These are phyloP conservation scores for Panorpa germanica DNA, from an alignment of 2,888 invertebrate genomes.

Conservation along the genomic window DNA sequence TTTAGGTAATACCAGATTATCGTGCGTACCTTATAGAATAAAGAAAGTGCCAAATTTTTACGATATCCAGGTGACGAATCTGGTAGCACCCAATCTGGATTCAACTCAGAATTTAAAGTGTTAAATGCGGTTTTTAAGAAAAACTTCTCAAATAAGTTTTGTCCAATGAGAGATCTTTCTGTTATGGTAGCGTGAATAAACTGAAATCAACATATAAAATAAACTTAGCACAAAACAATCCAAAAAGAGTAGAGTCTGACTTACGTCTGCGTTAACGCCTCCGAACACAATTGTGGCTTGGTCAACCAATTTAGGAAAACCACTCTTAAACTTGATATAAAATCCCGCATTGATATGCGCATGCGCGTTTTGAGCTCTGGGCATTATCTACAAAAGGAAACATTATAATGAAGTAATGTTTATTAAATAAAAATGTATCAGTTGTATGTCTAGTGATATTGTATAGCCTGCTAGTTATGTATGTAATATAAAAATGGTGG, in stretches of 20 bases:
- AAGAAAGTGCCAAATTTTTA: constrained; percentile 34
- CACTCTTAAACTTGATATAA: constrained; percentile 29
- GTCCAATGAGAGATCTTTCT: constrained; percentile 29
- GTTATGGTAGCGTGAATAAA: constrained; percentile 31
- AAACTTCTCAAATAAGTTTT: constrained; percentile 22
- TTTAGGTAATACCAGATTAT: no score
- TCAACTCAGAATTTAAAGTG: constrained; percentile 25
- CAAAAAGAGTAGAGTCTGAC: neutral
- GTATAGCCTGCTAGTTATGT: no score
- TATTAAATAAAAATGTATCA: no score
- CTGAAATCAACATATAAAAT: neutral
- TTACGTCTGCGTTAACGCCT: constrained; percentile 28
- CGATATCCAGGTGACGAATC: constrained; percentile 41
- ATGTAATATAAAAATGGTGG: no score
- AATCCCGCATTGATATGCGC: constrained; percentile 64
- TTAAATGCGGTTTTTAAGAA: constrained; percentile 24
- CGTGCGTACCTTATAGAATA: constrained; percentile 45
- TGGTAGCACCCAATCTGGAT: constrained; percentile 33
- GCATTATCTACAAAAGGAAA: constrained; percentile 56
- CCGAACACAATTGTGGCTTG: constrained; percentile 35
- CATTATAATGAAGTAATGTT: no score
- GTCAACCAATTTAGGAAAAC: constrained; percentile 15
- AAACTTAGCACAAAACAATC: neutral
- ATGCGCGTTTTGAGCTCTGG: constrained; percentile 55
- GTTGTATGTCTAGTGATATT: no score